Percentiles rank a stretch among this genome's conserved stretches.
These are phyloP conservation scores for Drosophila tropicalis DNA, from an alignment of 1,140 invertebrate genomes.

Conservation along the genomic window DNA sequence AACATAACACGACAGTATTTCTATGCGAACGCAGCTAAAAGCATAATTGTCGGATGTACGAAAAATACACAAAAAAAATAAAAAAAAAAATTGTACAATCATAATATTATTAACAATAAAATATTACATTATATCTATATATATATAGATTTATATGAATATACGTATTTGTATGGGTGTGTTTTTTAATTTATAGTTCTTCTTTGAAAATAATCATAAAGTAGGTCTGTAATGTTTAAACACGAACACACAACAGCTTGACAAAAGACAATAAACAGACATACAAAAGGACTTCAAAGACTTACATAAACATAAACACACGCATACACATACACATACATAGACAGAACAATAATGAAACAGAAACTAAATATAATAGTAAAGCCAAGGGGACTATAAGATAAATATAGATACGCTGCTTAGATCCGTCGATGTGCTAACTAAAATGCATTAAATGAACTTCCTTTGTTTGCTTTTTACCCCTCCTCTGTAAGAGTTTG, in stretches of 20 bases:
- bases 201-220: background rate
- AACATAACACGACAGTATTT: background rate
- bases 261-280: background rate
- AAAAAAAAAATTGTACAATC: constrained; percentile 12
- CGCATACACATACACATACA: background rate
- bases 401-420: constrained; percentile 1
- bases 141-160: constrained; percentile 20
- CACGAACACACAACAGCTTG: constrained; percentile 1
- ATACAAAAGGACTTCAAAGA: background rate
- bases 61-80: background rate
- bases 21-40: background rate
- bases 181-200: background rate
- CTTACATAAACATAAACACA: background rate
- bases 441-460: constrained; percentile 12
- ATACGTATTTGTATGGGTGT: background rate
- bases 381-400: background rate
- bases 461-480: background rate
- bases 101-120: constrained; percentile 53
- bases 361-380: background rate
- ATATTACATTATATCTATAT: constrained; percentile 34
- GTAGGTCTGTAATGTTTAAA: background rate
- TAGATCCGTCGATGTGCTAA: background rate
- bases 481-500: background rate
- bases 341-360: background rate
- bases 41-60: constrained; percentile 1